A percentile compares a stretch with the other conserved stretches of the same genome.
These are phyloP conservation scores for Flexamia atlantica DNA, from an alignment of 2,888 invertebrate genomes.

Conservation along the genomic window DNA sequence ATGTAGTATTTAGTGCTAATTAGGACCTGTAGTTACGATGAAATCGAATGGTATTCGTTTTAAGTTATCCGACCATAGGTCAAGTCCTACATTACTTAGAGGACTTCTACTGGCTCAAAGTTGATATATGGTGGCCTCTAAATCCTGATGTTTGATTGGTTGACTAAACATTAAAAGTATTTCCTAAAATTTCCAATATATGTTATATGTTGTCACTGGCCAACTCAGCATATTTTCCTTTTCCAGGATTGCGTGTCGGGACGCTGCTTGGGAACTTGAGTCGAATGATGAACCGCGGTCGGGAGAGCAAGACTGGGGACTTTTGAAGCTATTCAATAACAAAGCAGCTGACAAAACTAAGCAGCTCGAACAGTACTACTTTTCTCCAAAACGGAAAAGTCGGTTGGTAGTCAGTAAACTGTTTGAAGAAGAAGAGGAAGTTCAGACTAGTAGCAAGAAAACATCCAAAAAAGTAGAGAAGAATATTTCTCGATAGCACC, in stretches of 20 bases:
- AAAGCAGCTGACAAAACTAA: constrained; percentile 56
- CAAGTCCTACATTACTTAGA: no score
- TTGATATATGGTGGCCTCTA: no score
- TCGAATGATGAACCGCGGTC: constrained; percentile 73
- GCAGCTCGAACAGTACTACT: neutral
- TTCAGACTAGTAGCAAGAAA: constrained; percentile 4
- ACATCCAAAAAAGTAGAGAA: neutral
- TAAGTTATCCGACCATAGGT: no score
- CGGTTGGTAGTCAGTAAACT: constrained; percentile 19
- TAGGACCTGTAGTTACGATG: no score
- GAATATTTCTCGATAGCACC: neutral
- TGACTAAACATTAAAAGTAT: no score
- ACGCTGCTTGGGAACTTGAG: constrained; percentile 85
- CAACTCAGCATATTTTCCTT: no score
- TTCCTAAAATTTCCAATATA: no score
- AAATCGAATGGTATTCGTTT: no score
- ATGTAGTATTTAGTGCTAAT: no score
- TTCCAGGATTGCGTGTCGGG: constrained; percentile 78
- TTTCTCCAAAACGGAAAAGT: constrained; percentile 14
- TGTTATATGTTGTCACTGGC: no score
- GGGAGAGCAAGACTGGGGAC: constrained; percentile 76
- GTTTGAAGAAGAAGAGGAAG: constrained; percentile 31
- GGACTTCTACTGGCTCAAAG: no score
- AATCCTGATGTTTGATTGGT: no score
- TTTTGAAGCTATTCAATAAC: constrained; percentile 77